Evolutionary conservation across 1,140 invertebrate species (phyloP).

Genomic region (Protaetia brevitarsis): DNA sequence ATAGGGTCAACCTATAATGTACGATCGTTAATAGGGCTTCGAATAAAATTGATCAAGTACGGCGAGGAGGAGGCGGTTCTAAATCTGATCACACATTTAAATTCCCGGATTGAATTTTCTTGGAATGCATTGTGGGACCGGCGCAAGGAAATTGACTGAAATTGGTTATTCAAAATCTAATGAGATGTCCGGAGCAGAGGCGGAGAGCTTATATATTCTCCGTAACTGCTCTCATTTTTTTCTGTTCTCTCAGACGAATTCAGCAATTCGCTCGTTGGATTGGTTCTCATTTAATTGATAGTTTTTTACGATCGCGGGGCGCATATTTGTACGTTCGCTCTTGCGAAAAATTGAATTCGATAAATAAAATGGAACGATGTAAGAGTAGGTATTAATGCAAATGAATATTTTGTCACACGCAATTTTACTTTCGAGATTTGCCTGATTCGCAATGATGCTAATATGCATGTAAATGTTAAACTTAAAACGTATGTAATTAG

Average conservation of each 20-base stretch:
- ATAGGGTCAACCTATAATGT: too few relatives aligned
- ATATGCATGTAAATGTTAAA: too few relatives aligned
- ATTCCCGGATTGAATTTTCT: constrained; percentile 37
- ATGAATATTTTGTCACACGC: too few relatives aligned
- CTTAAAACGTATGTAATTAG: too few relatives aligned
- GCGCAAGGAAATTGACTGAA: constrained; percentile 33
- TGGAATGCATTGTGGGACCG: constrained; percentile 30
- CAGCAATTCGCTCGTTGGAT: constrained; percentile 1
- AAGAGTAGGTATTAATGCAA: too few relatives aligned
- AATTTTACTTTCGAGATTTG: too few relatives aligned
- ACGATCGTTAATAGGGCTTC: background rate
- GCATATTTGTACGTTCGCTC: too few relatives aligned
- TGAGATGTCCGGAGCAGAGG: constrained; percentile 36
- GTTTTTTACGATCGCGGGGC: too few relatives aligned
- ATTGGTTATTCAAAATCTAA: constrained; percentile 34
- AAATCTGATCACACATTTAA: constrained; percentile 39
- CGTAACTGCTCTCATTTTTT: constrained; percentile 9
- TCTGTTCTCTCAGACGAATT: background rate
- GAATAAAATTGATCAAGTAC: constrained; percentile 27
- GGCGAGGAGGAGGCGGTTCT: constrained; percentile 34
- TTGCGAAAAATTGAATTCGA: too few relatives aligned
- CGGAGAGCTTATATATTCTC: constrained; percentile 8
- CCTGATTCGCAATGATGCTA: too few relatives aligned
- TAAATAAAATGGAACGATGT: too few relatives aligned
- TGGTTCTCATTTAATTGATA: constrained; percentile 3